These are phyloP conservation scores for Numenius arquata DNA, from an alignment of 2,113 vertebrate species.

Conservation along the genomic window DNA sequence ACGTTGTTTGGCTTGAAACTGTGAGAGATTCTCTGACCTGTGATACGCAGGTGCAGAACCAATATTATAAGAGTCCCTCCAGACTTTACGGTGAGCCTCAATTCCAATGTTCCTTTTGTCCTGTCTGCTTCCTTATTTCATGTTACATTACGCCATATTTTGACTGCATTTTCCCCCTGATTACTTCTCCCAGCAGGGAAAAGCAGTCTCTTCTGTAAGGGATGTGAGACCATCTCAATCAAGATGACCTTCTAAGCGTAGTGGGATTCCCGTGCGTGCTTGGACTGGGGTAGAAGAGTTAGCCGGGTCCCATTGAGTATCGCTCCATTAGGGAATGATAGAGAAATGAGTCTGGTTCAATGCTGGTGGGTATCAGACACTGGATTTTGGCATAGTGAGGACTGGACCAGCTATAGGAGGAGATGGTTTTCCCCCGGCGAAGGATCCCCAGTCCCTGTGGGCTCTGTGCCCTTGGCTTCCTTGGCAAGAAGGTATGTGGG, in stretches of 20 bases:
- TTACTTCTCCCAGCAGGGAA: conserved; percentile 7
- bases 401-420: not conserved
- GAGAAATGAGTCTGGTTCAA: not conserved
- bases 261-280: fast-evolving
- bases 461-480: not conserved
- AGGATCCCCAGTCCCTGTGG: not conserved
- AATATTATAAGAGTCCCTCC: not conserved
- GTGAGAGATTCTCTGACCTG: conserved; percentile 48
- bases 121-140: conserved; percentile 46
- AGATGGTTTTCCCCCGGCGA: not conserved
- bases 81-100: not conserved
- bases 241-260: not conserved
- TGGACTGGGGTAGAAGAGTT: not conserved
- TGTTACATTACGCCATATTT: not conserved
- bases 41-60: conserved; percentile 44
- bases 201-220: not conserved
- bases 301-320: not conserved
- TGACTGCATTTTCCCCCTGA: not conserved
- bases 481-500: not conserved
- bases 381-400: not conserved
- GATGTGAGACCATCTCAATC: not conserved
- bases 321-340: not conserved
- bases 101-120: not conserved
- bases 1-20: conserved; percentile 2
- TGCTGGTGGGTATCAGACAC: not conserved